phyloP scores from a whole-genome alignment of 2,797 vertebrate genomes.

The Poeciliopsis gracilis region DNA sequence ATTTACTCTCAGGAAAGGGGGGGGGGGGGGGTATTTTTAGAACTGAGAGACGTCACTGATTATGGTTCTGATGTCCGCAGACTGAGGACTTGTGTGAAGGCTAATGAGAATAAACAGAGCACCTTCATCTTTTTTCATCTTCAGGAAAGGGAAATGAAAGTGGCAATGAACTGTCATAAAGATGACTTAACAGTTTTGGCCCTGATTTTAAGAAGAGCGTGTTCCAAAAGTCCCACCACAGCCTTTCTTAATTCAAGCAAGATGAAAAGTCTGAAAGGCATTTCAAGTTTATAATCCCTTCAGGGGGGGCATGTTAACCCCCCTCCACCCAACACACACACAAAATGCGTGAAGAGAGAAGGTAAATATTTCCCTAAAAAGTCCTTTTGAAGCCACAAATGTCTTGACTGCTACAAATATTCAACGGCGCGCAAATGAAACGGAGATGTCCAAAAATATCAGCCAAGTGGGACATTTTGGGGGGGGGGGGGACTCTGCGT shows the following conservation, averaged over 20 bases:
- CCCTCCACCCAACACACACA: too few species aligned
- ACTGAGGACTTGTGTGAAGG: background rate
- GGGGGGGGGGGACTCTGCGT: conserved; percentile 50
- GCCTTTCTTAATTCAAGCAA: conserved; percentile 7
- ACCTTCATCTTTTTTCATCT: background rate
- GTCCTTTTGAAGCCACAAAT: background rate
- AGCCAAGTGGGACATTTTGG: conserved; percentile 51
- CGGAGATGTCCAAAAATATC: conserved; percentile 38
- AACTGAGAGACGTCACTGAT: background rate
- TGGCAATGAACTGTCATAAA: conserved; percentile 39
- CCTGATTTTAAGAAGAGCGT: conserved; percentile 27
- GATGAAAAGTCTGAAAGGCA: conserved; percentile 44
- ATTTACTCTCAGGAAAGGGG: background rate
- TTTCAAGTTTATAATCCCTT: conserved; percentile 36
- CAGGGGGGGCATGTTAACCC: conserved; percentile 28
- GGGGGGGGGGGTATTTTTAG: background rate
- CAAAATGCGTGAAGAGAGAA: background rate
- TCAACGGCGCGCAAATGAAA: conserved; percentile 32
- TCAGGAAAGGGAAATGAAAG: conserved; percentile 49
- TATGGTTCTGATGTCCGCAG: background rate
- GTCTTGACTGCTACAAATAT: background rate
- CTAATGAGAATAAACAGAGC: background rate
- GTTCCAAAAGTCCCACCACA: conserved; percentile 34
- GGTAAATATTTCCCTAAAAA: background rate
- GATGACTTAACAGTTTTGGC: conserved; percentile 41